Evolutionary conservation across 2,797 vertebrate genomes (phyloP).

Genomic region (Scomberomorus guttatus): DNA sequence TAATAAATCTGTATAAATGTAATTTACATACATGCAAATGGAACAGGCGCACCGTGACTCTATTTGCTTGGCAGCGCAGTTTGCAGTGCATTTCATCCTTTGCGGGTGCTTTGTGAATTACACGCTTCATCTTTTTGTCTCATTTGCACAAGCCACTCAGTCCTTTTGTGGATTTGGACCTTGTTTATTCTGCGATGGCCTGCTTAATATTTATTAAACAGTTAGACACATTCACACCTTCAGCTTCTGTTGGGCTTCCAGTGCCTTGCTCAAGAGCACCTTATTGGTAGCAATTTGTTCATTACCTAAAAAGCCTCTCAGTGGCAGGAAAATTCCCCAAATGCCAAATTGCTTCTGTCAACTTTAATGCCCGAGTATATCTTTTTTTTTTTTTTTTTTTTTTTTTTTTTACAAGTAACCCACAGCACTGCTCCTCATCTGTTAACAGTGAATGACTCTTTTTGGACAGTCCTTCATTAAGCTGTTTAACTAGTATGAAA

Average conservation of each 20-base stretch:
- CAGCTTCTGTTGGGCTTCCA: too few relatives aligned
- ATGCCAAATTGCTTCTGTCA: slow-evolving; percentile 7
- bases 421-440: slow-evolving; percentile 22
- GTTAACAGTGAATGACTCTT: background rate
- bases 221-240: background rate
- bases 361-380: background rate
- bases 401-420: slow-evolving; percentile 13
- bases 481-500: slow-evolving; percentile 23
- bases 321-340: background rate
- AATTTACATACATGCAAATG: too few relatives aligned
- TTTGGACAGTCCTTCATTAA: slow-evolving; percentile 30
- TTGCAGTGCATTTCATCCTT: too few relatives aligned
- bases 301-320: background rate
- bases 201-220: slow-evolving; percentile 15
- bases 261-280: too few relatives aligned
- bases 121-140: too few relatives aligned
- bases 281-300: background rate
- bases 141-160: too few relatives aligned
- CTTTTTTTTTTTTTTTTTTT: too few relatives aligned
- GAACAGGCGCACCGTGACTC: too few relatives aligned
- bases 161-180: too few relatives aligned
- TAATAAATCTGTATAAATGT: too few relatives aligned
- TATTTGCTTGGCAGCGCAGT: too few relatives aligned
- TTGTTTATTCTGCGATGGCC: slow-evolving; percentile 2
- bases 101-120: too few relatives aligned